Base-by-base conservation (phyloP, 1,140 invertebrate species). In the Microvelia longipes region DNA sequence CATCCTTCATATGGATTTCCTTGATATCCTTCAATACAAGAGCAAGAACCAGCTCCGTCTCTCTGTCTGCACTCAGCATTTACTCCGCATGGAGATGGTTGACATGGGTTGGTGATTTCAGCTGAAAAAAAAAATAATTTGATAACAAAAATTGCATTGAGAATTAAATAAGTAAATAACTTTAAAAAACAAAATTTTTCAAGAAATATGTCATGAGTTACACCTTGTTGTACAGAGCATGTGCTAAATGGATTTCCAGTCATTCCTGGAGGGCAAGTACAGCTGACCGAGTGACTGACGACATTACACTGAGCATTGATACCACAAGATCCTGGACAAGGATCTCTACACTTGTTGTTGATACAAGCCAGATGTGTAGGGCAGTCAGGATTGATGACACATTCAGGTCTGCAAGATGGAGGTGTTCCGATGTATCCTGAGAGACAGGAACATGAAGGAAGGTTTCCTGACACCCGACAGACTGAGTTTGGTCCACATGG, bases 1-100 rank as follows among this genome's bases (percentile, higher is more conserved):
- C 89, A 89, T 2, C 86, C 86, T 72, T 84, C 84, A 75, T 90
- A 90, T 28, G 89, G 88, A 80, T 91, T 87, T 62, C 88, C 88
- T 71, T 83, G 83, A 75, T 87, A 90, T 75, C 88, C 85, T n/a
- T 85, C 82, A 71, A 88, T 75, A 76, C 89, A 90, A 69, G 84
- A 83, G 76, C 87, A 90, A 68, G 85, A 85, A 75, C 87, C 89
- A 28, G 82, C 84, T 68, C 82, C 83, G 73, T 86, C 85, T 67
- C 84, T 80, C 76, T 88, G 85, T 73, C 82, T 83, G 76, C 90
- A 92, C 73, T 86, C 76, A 27, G 88, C 87, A 78, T 90, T 91
- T 5, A 86, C 78, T 62, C 90, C 90, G 78, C 90, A 92, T 13
- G 89, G 88, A 25, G 86, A 88, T 29, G 86, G 86, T 30, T 80